These are phyloP conservation scores for Lycopodina hypogea DNA, from an alignment of 37 sponge, comb jelly and placozoan species.

Conservation along the genomic window DNA sequence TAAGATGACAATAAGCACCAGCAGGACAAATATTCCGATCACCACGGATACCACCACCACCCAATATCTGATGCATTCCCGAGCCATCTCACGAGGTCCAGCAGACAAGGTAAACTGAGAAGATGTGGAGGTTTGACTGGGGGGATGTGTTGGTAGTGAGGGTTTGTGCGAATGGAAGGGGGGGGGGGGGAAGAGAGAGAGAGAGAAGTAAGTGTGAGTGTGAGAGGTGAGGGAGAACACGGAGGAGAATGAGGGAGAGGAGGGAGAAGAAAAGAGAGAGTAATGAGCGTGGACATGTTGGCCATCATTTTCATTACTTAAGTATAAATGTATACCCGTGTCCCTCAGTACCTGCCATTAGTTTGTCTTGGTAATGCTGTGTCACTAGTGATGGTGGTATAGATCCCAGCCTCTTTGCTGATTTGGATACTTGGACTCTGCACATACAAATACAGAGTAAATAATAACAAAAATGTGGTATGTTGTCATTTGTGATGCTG, in stretches of 20 bases:
- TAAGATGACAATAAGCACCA: slow-evolving; percentile 18
- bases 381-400: background rate
- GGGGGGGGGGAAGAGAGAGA: slow-evolving; percentile 4
- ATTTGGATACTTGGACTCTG: slow-evolving; percentile 9
- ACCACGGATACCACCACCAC: slow-evolving; percentile 39
- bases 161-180: background rate
- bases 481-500: no score
- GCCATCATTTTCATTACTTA: no score
- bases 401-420: background rate
- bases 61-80: slow-evolving; percentile 35
- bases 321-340: no score
- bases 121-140: background rate
- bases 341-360: background rate
- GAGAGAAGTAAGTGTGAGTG: background rate
- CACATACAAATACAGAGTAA: background rate
- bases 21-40: slow-evolving; percentile 24
- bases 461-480: no score
- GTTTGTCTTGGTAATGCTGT: slow-evolving; percentile 1
- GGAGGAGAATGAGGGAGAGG: no score
- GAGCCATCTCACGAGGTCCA: slow-evolving; percentile 19
- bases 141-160: background rate
- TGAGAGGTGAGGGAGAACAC: background rate
- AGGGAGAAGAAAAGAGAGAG: no score
- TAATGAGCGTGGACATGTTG: no score
- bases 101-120: slow-evolving; percentile 5